A percentile compares a stretch with the other conserved stretches of the same genome.
Evolutionary conservation across 2,888 invertebrate species (phyloP).

Genomic region (Epirrita christyi): DNA sequence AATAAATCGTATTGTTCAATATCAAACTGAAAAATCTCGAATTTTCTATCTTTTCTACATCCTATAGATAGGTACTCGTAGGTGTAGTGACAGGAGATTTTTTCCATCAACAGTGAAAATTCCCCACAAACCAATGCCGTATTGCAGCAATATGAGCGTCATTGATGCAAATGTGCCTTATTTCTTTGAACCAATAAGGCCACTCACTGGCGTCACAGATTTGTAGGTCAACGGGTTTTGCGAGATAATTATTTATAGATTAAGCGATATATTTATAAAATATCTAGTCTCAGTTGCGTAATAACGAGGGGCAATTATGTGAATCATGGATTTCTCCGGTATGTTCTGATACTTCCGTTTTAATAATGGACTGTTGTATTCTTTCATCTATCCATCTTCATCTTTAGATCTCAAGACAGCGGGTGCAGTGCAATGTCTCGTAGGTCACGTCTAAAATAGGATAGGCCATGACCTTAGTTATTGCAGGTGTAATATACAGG

Average conservation of each 20-base stretch:
- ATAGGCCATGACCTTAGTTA: no score
- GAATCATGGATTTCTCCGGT: conserved; percentile 30
- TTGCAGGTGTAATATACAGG: no score
- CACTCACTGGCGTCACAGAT: conserved; percentile 26
- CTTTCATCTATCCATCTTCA: no score
- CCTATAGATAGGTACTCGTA: no score
- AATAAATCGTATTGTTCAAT: no score
- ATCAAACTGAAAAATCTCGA: no score
- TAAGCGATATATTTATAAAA: conserved; percentile 29
- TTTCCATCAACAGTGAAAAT: conserved; percentile 9
- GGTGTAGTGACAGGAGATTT: no score
- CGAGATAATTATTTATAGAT: conserved; percentile 36
- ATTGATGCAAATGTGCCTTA: conserved; percentile 40
- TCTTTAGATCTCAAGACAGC: no score
- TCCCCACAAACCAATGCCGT: conserved; percentile 8
- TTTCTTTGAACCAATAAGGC: conserved; percentile 33
- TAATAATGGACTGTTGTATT: conserved; percentile 17
- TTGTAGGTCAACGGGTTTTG: conserved; percentile 36
- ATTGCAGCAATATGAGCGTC: conserved; percentile 32
- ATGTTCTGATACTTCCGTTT: conserved; percentile 29
- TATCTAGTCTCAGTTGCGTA: conserved; percentile 26
- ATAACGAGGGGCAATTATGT: conserved; percentile 31
- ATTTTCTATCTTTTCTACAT: no score
- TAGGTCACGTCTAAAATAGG: no score
- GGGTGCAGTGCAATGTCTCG: no score